Conservation (phyloP, 2,797 vertebrate genomes). For the Picus viridis region DNA sequence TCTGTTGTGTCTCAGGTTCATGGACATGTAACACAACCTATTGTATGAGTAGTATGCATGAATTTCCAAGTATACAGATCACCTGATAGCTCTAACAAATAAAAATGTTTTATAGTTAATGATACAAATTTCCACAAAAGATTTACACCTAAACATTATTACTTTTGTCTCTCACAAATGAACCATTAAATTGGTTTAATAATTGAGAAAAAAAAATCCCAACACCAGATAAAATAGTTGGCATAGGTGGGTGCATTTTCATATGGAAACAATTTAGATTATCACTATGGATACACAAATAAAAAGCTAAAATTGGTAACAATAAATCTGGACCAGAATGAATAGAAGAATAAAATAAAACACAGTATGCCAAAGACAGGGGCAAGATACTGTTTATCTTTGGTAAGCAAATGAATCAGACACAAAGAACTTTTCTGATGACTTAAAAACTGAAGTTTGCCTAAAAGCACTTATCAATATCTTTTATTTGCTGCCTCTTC, state of each 20-base stretch:
- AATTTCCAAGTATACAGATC: not conserved
- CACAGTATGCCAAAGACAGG: not conserved
- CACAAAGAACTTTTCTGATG: not conserved
- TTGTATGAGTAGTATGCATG: not conserved
- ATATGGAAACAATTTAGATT: conserved; percentile 18
- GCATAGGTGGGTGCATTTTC: not conserved
- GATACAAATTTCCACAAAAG: conserved; percentile 2
- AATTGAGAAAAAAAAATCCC: not conserved
- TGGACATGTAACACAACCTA: not conserved
- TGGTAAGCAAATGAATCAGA: not conserved
- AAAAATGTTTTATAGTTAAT: not conserved
- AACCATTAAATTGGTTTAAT: conserved; percentile 5
- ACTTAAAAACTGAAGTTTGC: conserved; percentile 4
- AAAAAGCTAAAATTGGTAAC: not conserved
- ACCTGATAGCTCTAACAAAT: not conserved
- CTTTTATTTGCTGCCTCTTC: conserved; percentile 20
- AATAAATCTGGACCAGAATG: not conserved
- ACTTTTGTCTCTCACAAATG: not conserved
- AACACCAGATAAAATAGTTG: not conserved
- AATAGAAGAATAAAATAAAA: not conserved
- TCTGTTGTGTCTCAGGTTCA: not conserved
- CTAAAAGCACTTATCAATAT: not conserved
- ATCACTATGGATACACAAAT: not conserved
- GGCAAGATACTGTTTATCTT: not conserved
- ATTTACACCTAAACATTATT: not conserved